phyloP scores from a whole-genome alignment of 2,888 invertebrate genomes.

The Antheraea assamensis region DNA sequence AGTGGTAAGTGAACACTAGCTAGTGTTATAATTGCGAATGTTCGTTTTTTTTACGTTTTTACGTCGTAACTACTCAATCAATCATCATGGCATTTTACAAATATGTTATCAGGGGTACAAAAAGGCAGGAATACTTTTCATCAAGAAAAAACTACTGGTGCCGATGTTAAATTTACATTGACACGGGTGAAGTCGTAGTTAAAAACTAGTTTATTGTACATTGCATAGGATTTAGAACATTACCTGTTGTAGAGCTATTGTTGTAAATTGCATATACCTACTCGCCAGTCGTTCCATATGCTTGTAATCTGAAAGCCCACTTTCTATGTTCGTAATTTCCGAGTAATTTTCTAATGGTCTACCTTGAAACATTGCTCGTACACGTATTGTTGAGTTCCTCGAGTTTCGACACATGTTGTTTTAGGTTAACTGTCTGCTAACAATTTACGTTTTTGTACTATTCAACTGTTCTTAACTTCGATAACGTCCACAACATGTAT shows the following conservation, averaged over 20 bases:
- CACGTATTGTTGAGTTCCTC: constrained; percentile 15
- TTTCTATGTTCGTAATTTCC: constrained; percentile 19
- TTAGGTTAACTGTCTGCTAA: not conserved
- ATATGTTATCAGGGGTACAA: no score
- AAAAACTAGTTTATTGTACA: no score
- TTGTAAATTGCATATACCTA: constrained; percentile 1
- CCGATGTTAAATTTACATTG: no score
- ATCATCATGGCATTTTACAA: no score
- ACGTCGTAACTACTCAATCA: no score
- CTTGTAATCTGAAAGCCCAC: constrained; percentile 17
- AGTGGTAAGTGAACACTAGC: no score
- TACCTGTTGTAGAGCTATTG: not conserved
- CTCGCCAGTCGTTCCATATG: not conserved
- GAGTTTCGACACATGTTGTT: constrained; percentile 24
- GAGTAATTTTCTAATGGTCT: constrained; percentile 18
- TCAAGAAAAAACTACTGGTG: no score
- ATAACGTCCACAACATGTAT: no score
- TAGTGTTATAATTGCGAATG: no score
- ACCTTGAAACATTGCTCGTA: constrained; percentile 15
- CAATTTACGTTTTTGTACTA: not conserved
- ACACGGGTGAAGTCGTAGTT: no score
- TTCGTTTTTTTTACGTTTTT: no score
- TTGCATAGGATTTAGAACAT: not conserved
- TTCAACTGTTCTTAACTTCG: not conserved
- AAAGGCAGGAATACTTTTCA: no score